Percentiles rank a stretch among this genome's conserved stretches.
Conservation (phyloP, 2,113 vertebrate species). For the Siphamia tubifer region DNA sequence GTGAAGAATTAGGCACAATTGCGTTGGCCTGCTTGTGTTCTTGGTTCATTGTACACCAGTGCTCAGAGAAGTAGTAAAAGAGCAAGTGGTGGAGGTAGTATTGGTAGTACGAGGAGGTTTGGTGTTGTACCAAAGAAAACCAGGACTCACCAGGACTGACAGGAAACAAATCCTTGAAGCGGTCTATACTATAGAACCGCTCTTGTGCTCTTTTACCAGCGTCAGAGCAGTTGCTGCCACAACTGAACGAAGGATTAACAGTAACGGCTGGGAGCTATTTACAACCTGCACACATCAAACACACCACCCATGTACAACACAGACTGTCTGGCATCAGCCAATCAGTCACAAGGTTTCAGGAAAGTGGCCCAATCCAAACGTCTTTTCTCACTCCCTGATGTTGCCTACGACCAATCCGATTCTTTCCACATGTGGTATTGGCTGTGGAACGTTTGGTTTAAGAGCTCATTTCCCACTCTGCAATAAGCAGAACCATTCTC, state of each 20-base stretch:
- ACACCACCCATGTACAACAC: slow-evolving; percentile 27
- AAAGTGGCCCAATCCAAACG: slow-evolving; percentile 39
- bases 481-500: slow-evolving; percentile 61
- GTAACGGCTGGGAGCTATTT: slow-evolving; percentile 60
- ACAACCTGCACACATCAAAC: slow-evolving; percentile 72
- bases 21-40: neutral
- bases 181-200: slow-evolving; percentile 12
- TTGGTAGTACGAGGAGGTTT: neutral
- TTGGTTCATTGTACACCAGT: neutral
- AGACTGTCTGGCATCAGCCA: slow-evolving; percentile 36
- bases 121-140: slow-evolving; percentile 41
- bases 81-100: neutral
- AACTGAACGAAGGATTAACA: slow-evolving; percentile 62
- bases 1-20: slow-evolving; percentile 37
- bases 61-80: neutral
- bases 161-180: slow-evolving; percentile 51
- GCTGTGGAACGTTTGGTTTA: slow-evolving; percentile 53
- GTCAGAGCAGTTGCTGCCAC: slow-evolving; percentile 53
- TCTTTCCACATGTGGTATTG: slow-evolving; percentile 54
- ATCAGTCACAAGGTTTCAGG: slow-evolving; percentile 26
- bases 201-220: slow-evolving; percentile 18
- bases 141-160: slow-evolving; percentile 20
- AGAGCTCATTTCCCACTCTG: slow-evolving; percentile 70
- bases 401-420: slow-evolving; percentile 30
- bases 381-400: slow-evolving; percentile 1